Evolutionary conservation across 2,113 vertebrate genomes (phyloP).

Genomic region (Vimba vimba): DNA sequence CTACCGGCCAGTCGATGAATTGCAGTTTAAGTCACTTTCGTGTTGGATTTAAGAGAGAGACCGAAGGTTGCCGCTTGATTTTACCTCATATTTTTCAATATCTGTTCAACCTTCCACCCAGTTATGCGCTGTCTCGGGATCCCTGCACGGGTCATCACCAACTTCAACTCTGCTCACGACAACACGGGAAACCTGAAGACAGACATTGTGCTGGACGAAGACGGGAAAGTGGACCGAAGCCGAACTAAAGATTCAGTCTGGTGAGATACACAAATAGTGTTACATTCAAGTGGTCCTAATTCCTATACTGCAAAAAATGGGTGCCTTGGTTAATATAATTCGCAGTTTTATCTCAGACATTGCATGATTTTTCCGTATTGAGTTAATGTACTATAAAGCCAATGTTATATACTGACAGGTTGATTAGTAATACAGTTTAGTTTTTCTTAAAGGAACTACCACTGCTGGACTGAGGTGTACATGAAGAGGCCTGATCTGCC

Average conservation of each 20-base stretch:
- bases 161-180: constrained; percentile 90
- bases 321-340: neutral
- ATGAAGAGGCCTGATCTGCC: constrained; percentile 84
- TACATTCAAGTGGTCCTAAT: neutral
- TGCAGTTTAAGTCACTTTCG: no score
- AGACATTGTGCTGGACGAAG: constrained; percentile 81
- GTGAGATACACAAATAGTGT: constrained; percentile 67
- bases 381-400: neutral
- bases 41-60: no score
- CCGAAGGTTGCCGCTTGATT: no score
- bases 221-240: constrained; percentile 75
- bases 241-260: constrained; percentile 87
- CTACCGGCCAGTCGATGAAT: no score
- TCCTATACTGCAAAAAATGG: neutral
- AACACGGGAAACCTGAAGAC: constrained; percentile 85
- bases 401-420: no score
- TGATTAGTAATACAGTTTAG: neutral
- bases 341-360: neutral
- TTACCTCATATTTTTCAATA: neutral
- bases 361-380: no score
- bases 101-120: constrained; percentile 57
- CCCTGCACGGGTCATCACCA: constrained; percentile 85
- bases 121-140: constrained; percentile 91
- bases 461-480: constrained; percentile 93
- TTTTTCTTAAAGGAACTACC: constrained; percentile 85